Percentiles rank a stretch among this genome's conserved stretches.
phyloP scores from a whole-genome alignment of 2,113 vertebrate species.

The Dromas ardeola region DNA sequence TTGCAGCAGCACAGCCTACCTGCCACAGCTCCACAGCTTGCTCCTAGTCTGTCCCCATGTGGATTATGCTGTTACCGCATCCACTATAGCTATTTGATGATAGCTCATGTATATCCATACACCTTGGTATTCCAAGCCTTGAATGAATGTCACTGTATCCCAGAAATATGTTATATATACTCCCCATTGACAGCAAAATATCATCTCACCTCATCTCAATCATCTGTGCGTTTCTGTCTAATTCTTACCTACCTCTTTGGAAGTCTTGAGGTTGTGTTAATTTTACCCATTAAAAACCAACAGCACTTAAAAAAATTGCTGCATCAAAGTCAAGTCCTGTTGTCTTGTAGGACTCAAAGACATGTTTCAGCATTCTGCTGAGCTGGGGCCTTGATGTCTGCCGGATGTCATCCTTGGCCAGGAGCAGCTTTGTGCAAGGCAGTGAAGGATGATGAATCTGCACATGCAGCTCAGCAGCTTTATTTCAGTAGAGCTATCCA shows the following conservation, averaged over 20 bases:
- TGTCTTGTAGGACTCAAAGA: neutral
- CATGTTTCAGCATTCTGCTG: neutral
- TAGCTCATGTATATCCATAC: neutral
- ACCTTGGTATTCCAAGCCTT: neutral
- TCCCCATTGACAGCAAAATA: accelerated
- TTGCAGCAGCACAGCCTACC: neutral
- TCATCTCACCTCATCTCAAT: neutral
- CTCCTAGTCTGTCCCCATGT: neutral
- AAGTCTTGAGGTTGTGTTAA: neutral
- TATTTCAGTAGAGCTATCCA: neutral
- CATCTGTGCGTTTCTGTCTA: neutral
- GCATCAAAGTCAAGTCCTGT: neutral
- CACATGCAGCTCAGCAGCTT: neutral
- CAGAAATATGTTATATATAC: neutral
- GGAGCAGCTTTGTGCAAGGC: neutral
- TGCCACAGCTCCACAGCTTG: neutral
- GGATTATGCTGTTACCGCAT: neutral
- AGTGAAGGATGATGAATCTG: neutral
- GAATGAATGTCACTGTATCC: neutral
- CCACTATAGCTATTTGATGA: neutral
- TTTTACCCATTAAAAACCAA: neutral
- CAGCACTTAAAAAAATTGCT: neutral
- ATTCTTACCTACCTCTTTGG: neutral
- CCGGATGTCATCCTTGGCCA: neutral
- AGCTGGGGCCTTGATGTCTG: neutral